Evolutionary conservation across 1,140 invertebrate genomes (phyloP), one percentile per base, ranked within the genome.

Genomic region (Eurytemora carolleeae): DNA sequence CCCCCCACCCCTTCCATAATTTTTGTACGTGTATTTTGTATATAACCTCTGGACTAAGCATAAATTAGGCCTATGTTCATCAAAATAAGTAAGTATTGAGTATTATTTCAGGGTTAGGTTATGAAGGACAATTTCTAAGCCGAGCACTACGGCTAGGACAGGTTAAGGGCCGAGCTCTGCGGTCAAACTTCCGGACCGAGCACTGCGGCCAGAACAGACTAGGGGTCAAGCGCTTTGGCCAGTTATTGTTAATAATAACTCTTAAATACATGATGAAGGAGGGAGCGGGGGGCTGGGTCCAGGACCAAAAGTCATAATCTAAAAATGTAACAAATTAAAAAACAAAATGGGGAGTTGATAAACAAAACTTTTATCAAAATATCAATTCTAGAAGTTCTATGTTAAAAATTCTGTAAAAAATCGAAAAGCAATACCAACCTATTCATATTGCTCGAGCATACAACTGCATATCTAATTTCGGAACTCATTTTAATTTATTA

Each of bases 391-490:
- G 7, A 44, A 44, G 7, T 44, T 44, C n/a, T 44, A 12, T 44
- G 7, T 44, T 44, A 44, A 44, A 44, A n/a, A 12, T 12, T 44
- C 31, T n/a, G 31, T 44, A 7, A 12, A n/a, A 44, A 7, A 44
- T 12, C 7, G 31, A 12, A 44, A n/a, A 44, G n/a, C n/a, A 44
- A 44, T 12, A 44, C 31, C n/a, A n/a, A 44, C 63, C 95, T 78
- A 71, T 98, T 99, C 87, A 98, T 97, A 73, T 99, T 99, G 69
- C 91, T 96, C 2, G 92, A 97, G 74, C 95, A 98, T 65, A 95
- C 87, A 55, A 99, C 90, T 15, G 94, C 94, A 68, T 96, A 80
- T 70, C 79, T 83, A 66, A 93, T n/a, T 12, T 44, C 31, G n/a
- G n/a, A 7, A 7, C 7, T 7, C 31, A 44, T 44, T 44, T 44